A percentile compares a stretch with the other conserved stretches of the same genome.
phyloP scores from a whole-genome alignment of 2,113 vertebrate genomes.

The Rattus rattus region DNA sequence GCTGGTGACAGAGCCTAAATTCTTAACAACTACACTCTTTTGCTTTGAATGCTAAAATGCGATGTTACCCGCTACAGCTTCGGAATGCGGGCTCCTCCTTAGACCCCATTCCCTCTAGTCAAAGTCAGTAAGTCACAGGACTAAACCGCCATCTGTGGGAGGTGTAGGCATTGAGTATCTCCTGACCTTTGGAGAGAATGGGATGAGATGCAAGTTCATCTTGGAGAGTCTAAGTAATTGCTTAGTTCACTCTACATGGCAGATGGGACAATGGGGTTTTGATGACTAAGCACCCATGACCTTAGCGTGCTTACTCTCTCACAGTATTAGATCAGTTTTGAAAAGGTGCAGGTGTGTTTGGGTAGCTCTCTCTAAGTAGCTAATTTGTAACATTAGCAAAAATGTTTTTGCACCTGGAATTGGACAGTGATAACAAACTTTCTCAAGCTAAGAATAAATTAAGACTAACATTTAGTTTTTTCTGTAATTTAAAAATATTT shows the following conservation, averaged over 20 bases:
- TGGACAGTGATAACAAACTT: slow-evolving; percentile 78
- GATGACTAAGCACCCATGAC: slow-evolving; percentile 84
- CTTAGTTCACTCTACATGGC: slow-evolving; percentile 45
- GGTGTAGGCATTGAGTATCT: not conserved
- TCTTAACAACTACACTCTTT: not conserved
- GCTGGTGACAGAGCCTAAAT: not conserved
- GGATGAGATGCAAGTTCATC: slow-evolving; percentile 35
- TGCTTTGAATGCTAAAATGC: not conserved
- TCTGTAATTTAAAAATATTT: slow-evolving; percentile 72
- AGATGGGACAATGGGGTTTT: slow-evolving; percentile 64
- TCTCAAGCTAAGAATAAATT: slow-evolving; percentile 68
- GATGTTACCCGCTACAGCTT: not conserved
- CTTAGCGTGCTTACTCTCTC: slow-evolving; percentile 85
- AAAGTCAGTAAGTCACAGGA: not conserved
- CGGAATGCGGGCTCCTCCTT: not conserved
- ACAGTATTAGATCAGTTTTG: slow-evolving; percentile 85
- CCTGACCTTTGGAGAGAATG: slow-evolving; percentile 32
- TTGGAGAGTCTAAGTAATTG: slow-evolving; percentile 23
- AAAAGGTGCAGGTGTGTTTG: slow-evolving; percentile 85
- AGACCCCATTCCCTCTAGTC: not conserved
- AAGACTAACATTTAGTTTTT: slow-evolving; percentile 29
- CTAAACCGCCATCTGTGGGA: not conserved
- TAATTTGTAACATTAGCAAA: slow-evolving; percentile 87
- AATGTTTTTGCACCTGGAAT: slow-evolving; percentile 85
- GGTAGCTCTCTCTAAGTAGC: slow-evolving; percentile 78